phyloP scores from a whole-genome alignment of 2,113 vertebrate genomes.

The Fukomys damarensis region DNA sequence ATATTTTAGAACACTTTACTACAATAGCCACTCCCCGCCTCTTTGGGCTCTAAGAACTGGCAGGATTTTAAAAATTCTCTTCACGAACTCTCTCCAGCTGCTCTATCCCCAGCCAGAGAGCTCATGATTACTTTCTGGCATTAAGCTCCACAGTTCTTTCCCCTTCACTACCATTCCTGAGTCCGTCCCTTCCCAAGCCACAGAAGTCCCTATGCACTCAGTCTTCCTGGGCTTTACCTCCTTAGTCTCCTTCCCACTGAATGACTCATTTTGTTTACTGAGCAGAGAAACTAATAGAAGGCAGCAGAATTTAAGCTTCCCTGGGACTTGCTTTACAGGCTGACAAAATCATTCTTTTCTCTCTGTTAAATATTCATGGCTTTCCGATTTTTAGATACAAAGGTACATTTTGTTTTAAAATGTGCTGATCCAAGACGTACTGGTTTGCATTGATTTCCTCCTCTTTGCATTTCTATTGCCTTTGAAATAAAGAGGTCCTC shows the following conservation, averaged over 20 bases:
- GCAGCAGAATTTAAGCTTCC: conserved; percentile 86
- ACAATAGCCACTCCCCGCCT: conserved; percentile 52
- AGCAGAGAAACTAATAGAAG: conserved; percentile 87
- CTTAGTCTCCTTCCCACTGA: conserved; percentile 80
- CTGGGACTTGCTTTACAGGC: conserved; percentile 85
- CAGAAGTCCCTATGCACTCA: neutral
- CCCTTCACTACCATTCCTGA: conserved; percentile 13
- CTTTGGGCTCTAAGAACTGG: conserved; percentile 23
- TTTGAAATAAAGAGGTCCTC: conserved; percentile 77
- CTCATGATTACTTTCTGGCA: conserved; percentile 57
- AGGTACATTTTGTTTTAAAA: conserved; percentile 89
- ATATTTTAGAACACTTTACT: conserved; percentile 40
- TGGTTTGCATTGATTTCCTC: conserved; percentile 78
- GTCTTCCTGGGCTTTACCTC: conserved; percentile 59
- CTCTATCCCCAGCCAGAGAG: conserved; percentile 46
- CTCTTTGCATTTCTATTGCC: conserved; percentile 79
- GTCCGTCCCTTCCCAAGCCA: conserved; percentile 2
- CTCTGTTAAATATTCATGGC: conserved; percentile 89
- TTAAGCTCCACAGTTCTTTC: conserved; percentile 19
- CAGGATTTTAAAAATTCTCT: conserved; percentile 69
- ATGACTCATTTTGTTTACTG: conserved; percentile 87
- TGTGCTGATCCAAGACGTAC: conserved; percentile 82
- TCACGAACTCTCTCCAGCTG: conserved; percentile 60
- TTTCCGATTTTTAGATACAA: conserved; percentile 87
- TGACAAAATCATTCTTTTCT: conserved; percentile 88